Evolutionary conservation across 2,888 invertebrate genomes (phyloP).

Genomic region (Volucella bombylans): DNA sequence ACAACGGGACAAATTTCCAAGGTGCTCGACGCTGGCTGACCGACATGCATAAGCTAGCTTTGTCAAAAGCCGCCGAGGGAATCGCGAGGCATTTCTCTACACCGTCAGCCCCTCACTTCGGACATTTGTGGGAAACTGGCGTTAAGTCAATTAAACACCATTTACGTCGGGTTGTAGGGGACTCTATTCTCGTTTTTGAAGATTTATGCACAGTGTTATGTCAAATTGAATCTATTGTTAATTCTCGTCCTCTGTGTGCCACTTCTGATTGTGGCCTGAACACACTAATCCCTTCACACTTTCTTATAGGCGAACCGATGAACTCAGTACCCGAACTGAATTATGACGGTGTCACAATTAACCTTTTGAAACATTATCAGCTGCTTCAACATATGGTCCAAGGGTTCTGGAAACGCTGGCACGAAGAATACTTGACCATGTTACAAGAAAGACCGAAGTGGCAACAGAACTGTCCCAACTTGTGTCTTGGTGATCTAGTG

Average conservation of each 20-base stretch:
- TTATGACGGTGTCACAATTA: not conserved
- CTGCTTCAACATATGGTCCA: conserved; percentile 54
- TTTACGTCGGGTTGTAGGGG: conserved; percentile 46
- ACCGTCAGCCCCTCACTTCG: conserved; percentile 60
- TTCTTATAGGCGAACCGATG: conserved; percentile 42
- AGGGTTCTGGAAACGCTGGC: too few species aligned
- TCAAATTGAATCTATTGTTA: conserved; percentile 59
- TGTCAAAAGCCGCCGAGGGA: conserved; percentile 40
- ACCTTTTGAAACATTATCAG: conserved; percentile 41
- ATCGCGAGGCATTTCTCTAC: conserved; percentile 66
- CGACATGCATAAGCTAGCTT: conserved; percentile 51
- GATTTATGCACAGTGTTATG: conserved; percentile 54
- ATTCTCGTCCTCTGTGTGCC: conserved; percentile 47
- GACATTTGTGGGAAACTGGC: conserved; percentile 63
- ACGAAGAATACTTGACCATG: too few species aligned
- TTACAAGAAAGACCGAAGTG: too few species aligned
- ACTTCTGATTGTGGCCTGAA: conserved; percentile 47
- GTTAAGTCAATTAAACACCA: conserved; percentile 64
- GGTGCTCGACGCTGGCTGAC: conserved; percentile 51
- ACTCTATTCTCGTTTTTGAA: conserved; percentile 40
- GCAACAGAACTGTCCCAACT: too few species aligned
- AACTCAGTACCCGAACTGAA: conserved; percentile 40
- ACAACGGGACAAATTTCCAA: conserved; percentile 66
- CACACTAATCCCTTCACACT: conserved; percentile 44
- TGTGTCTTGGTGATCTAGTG: not conserved